A percentile compares a stretch with the other conserved stretches of the same genome.
Conservation (phyloP, 2,797 vertebrate species). For the Silurus lanzhouensis region DNA sequence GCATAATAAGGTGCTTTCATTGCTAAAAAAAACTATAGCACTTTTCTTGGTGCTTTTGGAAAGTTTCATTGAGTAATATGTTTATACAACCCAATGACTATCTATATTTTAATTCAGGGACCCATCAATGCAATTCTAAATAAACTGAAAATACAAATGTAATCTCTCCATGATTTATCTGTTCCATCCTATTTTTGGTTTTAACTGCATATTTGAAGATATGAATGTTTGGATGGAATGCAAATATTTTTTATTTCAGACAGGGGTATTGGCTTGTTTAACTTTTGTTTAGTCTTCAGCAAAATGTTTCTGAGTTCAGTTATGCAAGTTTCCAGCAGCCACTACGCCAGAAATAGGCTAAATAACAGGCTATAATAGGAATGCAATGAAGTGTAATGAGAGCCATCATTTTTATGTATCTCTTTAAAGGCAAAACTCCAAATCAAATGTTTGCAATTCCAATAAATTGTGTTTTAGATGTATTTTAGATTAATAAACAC, state of each 20-base stretch:
- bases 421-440: background rate
- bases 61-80: background rate
- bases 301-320: constrained; percentile 1
- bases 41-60: background rate
- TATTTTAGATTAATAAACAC: background rate
- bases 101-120: background rate
- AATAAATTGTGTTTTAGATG: background rate
- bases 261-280: constrained; percentile 3
- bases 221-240: background rate
- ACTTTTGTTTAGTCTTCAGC: constrained; percentile 6
- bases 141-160: background rate
- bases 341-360: background rate
- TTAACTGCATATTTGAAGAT: background rate
- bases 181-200: background rate
- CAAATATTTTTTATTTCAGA: background rate
- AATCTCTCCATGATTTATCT: background rate
- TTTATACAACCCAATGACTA: background rate
- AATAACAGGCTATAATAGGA: background rate
- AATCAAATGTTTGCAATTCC: background rate
- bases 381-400: background rate
- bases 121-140: background rate
- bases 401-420: background rate
- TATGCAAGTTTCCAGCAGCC: background rate
- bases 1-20: background rate
- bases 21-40: background rate